A percentile compares a stretch with the other conserved stretches of the same genome.
Evolutionary conservation across 2,113 vertebrate genomes (phyloP).

Genomic region (Hemicordylus capensis): DNA sequence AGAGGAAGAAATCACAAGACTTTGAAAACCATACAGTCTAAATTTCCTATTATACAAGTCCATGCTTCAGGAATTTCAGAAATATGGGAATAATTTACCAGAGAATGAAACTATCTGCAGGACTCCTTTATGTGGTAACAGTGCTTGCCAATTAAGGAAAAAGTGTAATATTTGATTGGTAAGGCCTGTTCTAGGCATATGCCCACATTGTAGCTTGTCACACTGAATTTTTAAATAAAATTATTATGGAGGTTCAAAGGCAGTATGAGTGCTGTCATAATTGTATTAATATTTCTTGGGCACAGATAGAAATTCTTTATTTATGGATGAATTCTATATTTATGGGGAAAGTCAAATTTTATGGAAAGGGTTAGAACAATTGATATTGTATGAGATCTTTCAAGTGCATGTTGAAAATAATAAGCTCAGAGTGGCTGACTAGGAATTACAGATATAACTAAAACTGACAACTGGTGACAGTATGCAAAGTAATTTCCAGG

Average conservation of each 20-base stretch:
- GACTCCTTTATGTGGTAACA: neutral
- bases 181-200: neutral
- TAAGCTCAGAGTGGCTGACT: neutral
- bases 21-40: neutral
- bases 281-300: neutral
- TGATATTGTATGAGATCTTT: neutral
- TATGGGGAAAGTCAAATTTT: neutral
- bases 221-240: neutral
- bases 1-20: no score
- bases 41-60: neutral
- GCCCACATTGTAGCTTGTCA: neutral
- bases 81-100: neutral
- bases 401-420: neutral
- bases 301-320: neutral
- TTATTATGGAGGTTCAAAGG: neutral
- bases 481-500: neutral
- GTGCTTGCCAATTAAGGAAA: neutral
- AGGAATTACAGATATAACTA: neutral
- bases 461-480: neutral
- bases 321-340: neutral
- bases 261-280: neutral
- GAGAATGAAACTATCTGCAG: neutral
- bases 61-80: neutral
- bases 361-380: neutral
- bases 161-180: neutral